A percentile compares a stretch with the other conserved stretches of the same genome.
Conservation (phyloP, 64 coral and sea anemone genomes). For the Montipora efflorescens region DNA sequence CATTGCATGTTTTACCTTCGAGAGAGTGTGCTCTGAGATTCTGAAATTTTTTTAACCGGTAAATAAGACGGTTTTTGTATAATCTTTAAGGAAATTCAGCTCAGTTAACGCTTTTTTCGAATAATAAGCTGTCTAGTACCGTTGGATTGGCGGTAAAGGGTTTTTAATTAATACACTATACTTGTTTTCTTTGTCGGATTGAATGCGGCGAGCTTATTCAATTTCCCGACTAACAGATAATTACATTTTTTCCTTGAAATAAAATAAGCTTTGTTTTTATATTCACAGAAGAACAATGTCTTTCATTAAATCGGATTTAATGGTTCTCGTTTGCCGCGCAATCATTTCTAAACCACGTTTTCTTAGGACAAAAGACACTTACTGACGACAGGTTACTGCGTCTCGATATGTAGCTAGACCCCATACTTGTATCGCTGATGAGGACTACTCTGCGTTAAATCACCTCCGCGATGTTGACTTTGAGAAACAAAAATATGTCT, state of each 20-base stretch:
- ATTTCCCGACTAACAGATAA: neutral
- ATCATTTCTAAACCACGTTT: too few relatives aligned
- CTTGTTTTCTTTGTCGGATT: neutral
- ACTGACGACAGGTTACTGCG: too few relatives aligned
- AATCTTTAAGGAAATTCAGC: neutral
- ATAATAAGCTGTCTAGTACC: neutral
- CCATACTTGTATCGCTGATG: too few relatives aligned
- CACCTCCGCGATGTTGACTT: too few relatives aligned
- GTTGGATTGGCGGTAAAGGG: neutral
- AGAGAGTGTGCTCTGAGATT: neutral
- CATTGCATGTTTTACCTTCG: neutral
- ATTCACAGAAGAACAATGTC: neutral
- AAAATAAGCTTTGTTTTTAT: neutral
- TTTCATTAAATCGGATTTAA: too few relatives aligned
- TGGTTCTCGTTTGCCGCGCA: too few relatives aligned
- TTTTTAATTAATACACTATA: too few relatives aligned
- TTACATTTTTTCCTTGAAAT: neutral
- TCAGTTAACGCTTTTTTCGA: neutral
- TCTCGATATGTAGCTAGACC: too few relatives aligned
- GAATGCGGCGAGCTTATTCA: neutral
- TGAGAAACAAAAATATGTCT: too few relatives aligned
- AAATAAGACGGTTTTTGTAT: neutral
- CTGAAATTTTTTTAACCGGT: neutral
- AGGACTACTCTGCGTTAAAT: too few relatives aligned
- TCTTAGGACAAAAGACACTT: too few relatives aligned